Evolutionary conservation across 1,140 invertebrate genomes (phyloP), one percentile per base, ranked within the genome.

Genomic region (Hormaphis cornu): DNA sequence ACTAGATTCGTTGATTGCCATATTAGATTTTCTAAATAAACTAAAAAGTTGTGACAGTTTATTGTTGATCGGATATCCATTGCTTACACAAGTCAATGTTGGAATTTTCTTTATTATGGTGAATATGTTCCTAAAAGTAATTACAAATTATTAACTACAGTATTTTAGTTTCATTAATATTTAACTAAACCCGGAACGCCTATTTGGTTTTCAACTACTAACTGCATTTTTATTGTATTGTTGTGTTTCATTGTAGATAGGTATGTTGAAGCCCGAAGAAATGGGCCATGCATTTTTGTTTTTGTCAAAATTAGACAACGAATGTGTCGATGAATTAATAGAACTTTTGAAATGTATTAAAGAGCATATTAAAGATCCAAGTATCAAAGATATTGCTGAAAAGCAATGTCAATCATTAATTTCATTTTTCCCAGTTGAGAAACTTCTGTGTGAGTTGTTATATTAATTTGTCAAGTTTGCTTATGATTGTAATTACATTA

Each of bases 61-160:
- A 50, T 48, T 66, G 16, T 3, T 66, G 14, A 66, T 66, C 22
- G 61, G 61, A 33, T 66, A 66, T 50, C 61, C 61, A 33, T 48
- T 66, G 28, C 61, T 66, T 66, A 50, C 44, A 18, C 61, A 66
- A 66, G 61, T 66, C 16, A 66, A 66, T 66, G 61, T 66, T 48
- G 61, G 44, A 30, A 14, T 66, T 20, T 66, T 66, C 12, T 66
- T 14, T 24, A 7, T 46, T 4, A 26, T 66, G 10, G 12, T 66
- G 8, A 66, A 66, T 30, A 66, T 66, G 18, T 66, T 66, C 28
- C 24, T 33, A 50, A 66, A 66, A 28, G 61, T 66, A 66, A 35
- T 33, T 66, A 10, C 2, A 35, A n/a, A n/a, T n/a, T n/a, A n/a
- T n/a, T n/a, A n/a, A n/a, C n/a, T n/a, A n/a, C n/a, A n/a, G n/a